Conservation (phyloP, 1,140 invertebrate genomes). For the Cotesia vestalis region DNA sequence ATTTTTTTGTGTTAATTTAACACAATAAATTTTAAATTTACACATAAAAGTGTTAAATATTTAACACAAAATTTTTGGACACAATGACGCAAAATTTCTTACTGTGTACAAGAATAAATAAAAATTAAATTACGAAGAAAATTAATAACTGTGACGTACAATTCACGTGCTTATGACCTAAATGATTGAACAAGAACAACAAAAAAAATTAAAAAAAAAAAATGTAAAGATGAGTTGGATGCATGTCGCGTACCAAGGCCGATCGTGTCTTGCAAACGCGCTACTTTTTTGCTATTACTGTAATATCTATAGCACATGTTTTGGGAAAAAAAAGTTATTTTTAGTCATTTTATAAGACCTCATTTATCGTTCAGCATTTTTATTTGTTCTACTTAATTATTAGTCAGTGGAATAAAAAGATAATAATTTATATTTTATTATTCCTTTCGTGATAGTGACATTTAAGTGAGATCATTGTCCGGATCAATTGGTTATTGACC, state of each 20-base stretch:
- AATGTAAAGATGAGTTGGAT: conserved; percentile 19
- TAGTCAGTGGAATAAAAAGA: not conserved
- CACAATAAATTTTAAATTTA: too few species aligned
- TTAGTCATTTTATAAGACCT: not conserved
- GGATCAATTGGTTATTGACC: conserved; percentile 37
- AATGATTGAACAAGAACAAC: conserved; percentile 8
- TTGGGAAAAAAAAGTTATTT: not conserved
- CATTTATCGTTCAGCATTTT: too few species aligned
- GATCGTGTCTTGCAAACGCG: conserved; percentile 34
- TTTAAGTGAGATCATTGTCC: conserved; percentile 13
- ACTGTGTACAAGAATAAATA: too few species aligned
- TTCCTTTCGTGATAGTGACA: not conserved
- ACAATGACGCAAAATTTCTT: too few species aligned
- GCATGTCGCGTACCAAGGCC: conserved; percentile 39
- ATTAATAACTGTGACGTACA: conserved; percentile 2
- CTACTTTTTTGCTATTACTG: conserved; percentile 28
- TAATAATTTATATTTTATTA: too few species aligned
- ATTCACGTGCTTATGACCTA: conserved; percentile 32
- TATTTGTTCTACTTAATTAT: not conserved
- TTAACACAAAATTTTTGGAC: too few species aligned
- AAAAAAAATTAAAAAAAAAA: too few species aligned
- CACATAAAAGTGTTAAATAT: too few species aligned
- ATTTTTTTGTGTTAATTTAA: too few species aligned
- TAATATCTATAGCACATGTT: conserved; percentile 1
- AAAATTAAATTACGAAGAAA: too few species aligned